Percentiles rank a stretch among this genome's conserved stretches.
phyloP scores from a whole-genome alignment of 2,888 invertebrate genomes.

The Xanthia togata region DNA sequence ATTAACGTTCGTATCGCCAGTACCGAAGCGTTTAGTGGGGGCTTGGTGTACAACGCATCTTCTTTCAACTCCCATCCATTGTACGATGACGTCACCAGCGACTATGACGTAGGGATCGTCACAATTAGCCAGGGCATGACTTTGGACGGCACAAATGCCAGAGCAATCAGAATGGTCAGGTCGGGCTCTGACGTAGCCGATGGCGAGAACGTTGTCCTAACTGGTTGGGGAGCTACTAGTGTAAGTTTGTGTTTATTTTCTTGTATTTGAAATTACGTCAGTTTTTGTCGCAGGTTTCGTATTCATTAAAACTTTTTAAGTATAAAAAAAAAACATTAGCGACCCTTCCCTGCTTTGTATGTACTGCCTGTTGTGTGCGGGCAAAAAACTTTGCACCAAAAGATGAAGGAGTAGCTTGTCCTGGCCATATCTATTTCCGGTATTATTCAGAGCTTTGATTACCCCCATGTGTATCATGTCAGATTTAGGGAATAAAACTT shows the following conservation, averaged over 20 bases:
- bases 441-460: conserved; percentile 83
- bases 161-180: conserved; percentile 69
- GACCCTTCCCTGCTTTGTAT: background rate
- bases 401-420: conserved; percentile 86
- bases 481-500: conserved; percentile 74
- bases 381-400: conserved; percentile 87
- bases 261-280: background rate
- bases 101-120: conserved; percentile 87
- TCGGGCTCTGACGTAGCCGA: conserved; percentile 66
- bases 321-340: background rate
- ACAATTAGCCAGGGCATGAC: conserved; percentile 75
- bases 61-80: conserved; percentile 77
- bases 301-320: background rate
- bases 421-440: conserved; percentile 81
- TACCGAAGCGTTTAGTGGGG: conserved; percentile 78
- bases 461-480: conserved; percentile 84
- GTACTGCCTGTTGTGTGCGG: too few relatives aligned
- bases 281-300: background rate
- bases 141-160: conserved; percentile 75
- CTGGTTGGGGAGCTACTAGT: conserved; percentile 84
- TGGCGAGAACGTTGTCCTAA: conserved; percentile 74
- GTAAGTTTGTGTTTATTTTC: conserved; percentile 70
- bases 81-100: conserved; percentile 79
- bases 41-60: conserved; percentile 79
- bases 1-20: conserved; percentile 83